These are phyloP conservation scores for Pseudotriccus pelzelni DNA, from an alignment of 2,797 vertebrate species.

Conservation along the genomic window DNA sequence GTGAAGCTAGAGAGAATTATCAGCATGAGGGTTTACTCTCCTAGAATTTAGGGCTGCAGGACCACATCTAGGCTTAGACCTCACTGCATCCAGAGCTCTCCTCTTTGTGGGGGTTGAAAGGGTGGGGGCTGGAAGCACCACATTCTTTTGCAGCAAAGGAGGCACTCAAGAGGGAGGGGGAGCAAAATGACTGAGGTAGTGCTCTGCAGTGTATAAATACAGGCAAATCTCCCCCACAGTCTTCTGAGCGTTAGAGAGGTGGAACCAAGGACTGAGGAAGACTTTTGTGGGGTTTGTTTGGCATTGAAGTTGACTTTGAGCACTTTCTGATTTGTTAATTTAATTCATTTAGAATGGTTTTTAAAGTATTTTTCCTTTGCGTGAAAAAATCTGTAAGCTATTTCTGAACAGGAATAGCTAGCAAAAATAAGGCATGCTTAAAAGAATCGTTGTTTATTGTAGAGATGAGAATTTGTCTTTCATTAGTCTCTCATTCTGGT, in stretches of 20 bases:
- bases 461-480: background rate
- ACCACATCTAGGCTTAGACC: background rate
- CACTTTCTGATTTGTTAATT: background rate
- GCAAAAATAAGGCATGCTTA: background rate
- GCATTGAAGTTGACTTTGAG: background rate
- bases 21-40: background rate
- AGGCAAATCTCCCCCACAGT: background rate
- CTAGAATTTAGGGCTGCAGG: background rate
- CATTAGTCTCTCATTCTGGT: background rate
- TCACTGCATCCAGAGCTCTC: background rate
- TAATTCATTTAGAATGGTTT: background rate
- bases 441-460: background rate
- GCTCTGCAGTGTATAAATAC: background rate
- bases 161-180: background rate
- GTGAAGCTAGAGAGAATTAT: background rate
- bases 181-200: background rate
- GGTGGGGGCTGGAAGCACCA: background rate
- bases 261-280: background rate
- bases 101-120: no score
- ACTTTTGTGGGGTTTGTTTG: background rate
- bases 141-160: background rate
- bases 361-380: background rate
- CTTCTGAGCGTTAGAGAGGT: background rate
- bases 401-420: background rate
- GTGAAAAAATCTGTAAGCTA: rapidly evolving